Conservation (phyloP, 2,888 invertebrate species). For the Cosmopolites sordidus region DNA sequence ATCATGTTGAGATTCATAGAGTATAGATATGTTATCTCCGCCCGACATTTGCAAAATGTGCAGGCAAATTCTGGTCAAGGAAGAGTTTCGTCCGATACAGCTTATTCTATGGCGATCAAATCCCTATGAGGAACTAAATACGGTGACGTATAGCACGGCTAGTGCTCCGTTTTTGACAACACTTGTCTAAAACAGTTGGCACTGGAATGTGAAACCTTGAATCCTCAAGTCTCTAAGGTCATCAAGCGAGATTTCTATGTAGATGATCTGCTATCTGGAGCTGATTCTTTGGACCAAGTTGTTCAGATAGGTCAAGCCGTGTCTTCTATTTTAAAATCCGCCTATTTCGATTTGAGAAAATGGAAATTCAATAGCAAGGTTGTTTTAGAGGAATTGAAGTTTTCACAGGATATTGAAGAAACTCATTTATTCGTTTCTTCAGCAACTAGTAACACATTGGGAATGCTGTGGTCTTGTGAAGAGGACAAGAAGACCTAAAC, state of each 20-base stretch:
- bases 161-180: constrained; percentile 1
- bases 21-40: too few relatives aligned
- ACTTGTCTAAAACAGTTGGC: constrained; percentile 26
- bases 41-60: constrained; percentile 3
- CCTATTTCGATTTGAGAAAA: constrained; percentile 22
- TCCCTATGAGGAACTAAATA: too few relatives aligned
- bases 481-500: too few relatives aligned
- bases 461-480: too few relatives aligned
- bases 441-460: too few relatives aligned
- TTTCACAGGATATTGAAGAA: too few relatives aligned
- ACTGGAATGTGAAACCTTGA: constrained; percentile 11
- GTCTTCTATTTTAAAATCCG: constrained; percentile 12
- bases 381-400: too few relatives aligned
- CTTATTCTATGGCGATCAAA: too few relatives aligned
- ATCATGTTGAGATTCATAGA: too few relatives aligned
- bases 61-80: too few relatives aligned
- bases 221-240: constrained; percentile 16
- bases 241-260: constrained; percentile 25
- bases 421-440: too few relatives aligned
- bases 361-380: constrained; percentile 28
- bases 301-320: constrained; percentile 9
- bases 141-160: background rate
- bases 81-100: too few relatives aligned
- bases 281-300: constrained; percentile 15
- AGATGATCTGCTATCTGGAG: constrained; percentile 25